Percentiles rank a stretch among this genome's conserved stretches.
Conservation (phyloP, 2,113 vertebrate genomes). For the Oryzias curvinotus region DNA sequence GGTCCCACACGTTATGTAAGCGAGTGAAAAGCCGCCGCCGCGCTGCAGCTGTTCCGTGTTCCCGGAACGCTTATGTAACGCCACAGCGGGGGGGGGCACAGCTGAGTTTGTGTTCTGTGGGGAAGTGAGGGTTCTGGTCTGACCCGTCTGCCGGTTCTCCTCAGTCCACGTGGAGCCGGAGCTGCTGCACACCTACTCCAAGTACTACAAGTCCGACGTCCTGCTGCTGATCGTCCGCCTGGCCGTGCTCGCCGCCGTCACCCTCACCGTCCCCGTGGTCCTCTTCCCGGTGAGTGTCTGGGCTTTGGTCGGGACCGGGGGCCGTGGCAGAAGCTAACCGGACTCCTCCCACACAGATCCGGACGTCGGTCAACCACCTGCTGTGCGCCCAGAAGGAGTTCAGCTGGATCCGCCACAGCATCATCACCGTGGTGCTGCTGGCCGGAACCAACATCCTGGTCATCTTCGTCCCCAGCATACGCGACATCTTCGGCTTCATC, state of each 20-base stretch:
- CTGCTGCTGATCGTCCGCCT: constrained; percentile 91
- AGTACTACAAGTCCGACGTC: constrained; percentile 78
- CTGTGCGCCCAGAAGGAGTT: constrained; percentile 86
- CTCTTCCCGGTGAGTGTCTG: constrained; percentile 91
- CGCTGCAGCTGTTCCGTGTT: constrained; percentile 18
- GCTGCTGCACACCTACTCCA: constrained; percentile 93
- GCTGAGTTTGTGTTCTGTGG: not conserved
- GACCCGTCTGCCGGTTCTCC: not conserved
- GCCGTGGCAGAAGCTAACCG: no score
- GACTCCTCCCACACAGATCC: constrained; percentile 78
- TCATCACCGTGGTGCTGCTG: constrained; percentile 85
- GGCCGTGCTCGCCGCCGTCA: constrained; percentile 92
- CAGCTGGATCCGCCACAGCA: constrained; percentile 87
- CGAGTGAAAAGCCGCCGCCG: constrained; percentile 30
- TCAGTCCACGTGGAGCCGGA: constrained; percentile 87
- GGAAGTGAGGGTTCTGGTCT: not conserved
- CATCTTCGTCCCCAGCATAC: constrained; percentile 93
- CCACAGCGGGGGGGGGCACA: not conserved
- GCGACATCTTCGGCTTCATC: constrained; percentile 96
- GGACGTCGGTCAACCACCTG: constrained; percentile 89
- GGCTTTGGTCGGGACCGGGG: no score
- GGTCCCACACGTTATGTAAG: constrained; percentile 34
- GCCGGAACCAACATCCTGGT: constrained; percentile 84
- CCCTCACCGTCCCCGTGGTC: constrained; percentile 94
- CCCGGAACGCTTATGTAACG: constrained; percentile 47